Base-by-base conservation (phyloP, 2,888 invertebrate genomes). In the Temnothorax ravouxi region DNA sequence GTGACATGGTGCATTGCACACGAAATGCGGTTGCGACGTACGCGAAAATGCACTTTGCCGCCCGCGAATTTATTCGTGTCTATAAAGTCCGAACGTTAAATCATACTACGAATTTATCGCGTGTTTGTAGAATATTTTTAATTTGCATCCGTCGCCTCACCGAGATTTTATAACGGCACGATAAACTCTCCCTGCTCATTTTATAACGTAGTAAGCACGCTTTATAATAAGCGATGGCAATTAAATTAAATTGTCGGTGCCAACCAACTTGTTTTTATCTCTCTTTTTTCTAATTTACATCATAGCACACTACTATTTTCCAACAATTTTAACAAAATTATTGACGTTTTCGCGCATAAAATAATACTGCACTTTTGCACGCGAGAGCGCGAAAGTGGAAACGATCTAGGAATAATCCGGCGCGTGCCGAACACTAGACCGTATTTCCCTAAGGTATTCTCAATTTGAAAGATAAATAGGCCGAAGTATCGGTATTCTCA, bases 401-500 rank as follows among this genome's bases (percentile, higher is more conserved):
- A 83, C 85, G 83, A 84, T 69, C 62, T 54, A 62, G 41, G 59
- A 84, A 56, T 83, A 79, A 62, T 62, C 84, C 56, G 83, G 54
- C 84, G 80, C 86, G 83, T 83, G 80, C 69, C 82, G 44, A 61
- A 38, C 54, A 56, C 77, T 41, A 82, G 82, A 87, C 83, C 84
- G 87, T 86, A 90, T 90, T 88, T 90, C 90, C 88, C 90, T 75
- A 66, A 83, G 86, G 88, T 86, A 82, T 85, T 87, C 77, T 88
- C 86, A 59, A 85, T 84, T 84, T 72, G 44, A 62, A 83, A 87
- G 90, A 88, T 77, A 76, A 84, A 86, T 83, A 64, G 83, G 71
- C 61, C 82, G 69, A 34, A 85, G 74, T 85, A 88, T 89, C 85
- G 85, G 86, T 83, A 67, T 74, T 52, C 44, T 13, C 74, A 62